Evolutionary conservation across 2,113 vertebrate genomes (phyloP), one percentile per base, ranked within the genome.

Genomic region (Neotoma lepida): DNA sequence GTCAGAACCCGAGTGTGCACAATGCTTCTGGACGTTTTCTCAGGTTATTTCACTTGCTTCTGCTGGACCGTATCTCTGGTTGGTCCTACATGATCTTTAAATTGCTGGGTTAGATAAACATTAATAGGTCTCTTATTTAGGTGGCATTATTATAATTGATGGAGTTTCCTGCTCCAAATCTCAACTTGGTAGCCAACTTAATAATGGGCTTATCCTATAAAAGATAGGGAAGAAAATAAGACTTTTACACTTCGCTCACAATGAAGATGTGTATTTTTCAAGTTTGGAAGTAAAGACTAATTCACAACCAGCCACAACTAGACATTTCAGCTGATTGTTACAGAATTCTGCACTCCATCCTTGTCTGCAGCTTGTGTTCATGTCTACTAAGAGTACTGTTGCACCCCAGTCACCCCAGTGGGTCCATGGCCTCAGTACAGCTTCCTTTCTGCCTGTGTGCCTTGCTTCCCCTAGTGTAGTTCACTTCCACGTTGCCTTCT

Each of bases 1-100:
- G 95, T 92, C 63, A 22, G 93, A 96, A 96, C 94, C 93, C 71
- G 80, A 91, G 90, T 85, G 51, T 97, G 77, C 94, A 96, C 93
- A 93, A 68, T 93, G 71, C 87, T 90, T 80, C 88, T 94, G 92
- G 81, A 71, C 71, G 56, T 91, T 94, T 86, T 90, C 68, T 96
- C 86, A 93, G 73, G 96, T 95, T 96, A 89, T 93, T 95, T 96
- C 77, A 77, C 77, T 94, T 94, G 89, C 63, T 93, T 35, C 86
- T 95, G 20, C 89, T 93, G 86, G 90, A 88, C 33, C 64, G 14
- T 77, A 86, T 86, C 70, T 54, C 44, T 58, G n/a, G 22, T 51
- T 68, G 24, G 18, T 58, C 74, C 91, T 63, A 39, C 90, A 80
- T 49, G 39, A 89, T 89, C 77, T 88, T 86, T 64, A 24, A 44